Conservation (phyloP, 2,113 vertebrate species). For the Dromaius novaehollandiae region DNA sequence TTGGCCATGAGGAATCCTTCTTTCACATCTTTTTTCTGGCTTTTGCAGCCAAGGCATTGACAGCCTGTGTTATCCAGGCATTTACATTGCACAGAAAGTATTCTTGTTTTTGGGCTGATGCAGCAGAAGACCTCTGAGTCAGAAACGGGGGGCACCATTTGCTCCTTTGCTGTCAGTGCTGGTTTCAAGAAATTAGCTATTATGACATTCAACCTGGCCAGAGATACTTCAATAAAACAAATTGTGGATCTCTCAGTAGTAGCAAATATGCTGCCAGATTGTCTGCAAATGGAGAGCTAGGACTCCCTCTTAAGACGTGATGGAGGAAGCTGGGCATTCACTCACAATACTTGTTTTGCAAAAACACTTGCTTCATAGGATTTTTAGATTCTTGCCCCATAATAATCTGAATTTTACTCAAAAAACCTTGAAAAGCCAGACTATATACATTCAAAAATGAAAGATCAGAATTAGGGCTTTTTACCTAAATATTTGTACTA, state of each 20-base stretch:
- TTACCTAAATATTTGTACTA: background rate
- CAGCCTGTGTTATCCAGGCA: constrained; percentile 26
- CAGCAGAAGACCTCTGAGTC: background rate
- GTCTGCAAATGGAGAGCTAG: background rate
- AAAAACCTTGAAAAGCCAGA: background rate
- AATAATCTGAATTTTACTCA: background rate
- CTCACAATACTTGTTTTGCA: background rate
- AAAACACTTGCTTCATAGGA: background rate
- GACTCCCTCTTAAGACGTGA: accelerated
- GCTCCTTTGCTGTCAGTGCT: background rate
- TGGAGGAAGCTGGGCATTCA: accelerated
- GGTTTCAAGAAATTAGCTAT: background rate
- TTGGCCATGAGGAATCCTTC: background rate
- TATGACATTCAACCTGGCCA: background rate
- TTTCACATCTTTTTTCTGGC: background rate
- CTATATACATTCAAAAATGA: accelerated
- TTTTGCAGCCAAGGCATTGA: background rate
- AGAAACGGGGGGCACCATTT: constrained; percentile 18
- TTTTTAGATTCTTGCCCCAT: background rate
- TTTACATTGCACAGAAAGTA: background rate
- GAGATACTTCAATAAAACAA: background rate
- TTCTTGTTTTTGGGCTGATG: background rate
- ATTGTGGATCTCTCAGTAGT: accelerated
- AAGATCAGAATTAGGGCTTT: accelerated
- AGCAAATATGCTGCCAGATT: background rate